These are phyloP conservation scores for Pavo muticus DNA, from an alignment of 2,113 vertebrate species.

Conservation along the genomic window DNA sequence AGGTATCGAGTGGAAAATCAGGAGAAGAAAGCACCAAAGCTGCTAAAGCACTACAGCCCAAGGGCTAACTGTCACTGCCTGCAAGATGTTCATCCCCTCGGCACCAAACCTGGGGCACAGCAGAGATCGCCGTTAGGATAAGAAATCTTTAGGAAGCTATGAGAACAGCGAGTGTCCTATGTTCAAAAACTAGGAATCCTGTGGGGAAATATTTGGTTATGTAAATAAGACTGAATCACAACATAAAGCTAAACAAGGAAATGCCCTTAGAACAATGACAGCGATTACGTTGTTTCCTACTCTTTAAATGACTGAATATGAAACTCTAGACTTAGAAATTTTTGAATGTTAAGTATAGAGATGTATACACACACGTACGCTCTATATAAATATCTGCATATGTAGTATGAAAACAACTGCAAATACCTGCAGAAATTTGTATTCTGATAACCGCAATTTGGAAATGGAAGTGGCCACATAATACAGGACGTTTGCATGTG, in stretches of 20 bases:
- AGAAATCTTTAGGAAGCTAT: neutral
- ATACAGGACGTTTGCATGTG: neutral
- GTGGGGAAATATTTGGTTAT: neutral
- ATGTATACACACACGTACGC: too few species aligned
- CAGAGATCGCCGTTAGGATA: neutral
- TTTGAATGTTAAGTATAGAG: neutral
- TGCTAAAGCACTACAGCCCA: neutral
- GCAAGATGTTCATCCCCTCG: neutral
- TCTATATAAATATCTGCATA: neutral
- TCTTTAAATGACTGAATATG: neutral
- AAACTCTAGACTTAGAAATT: neutral
- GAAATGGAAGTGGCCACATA: neutral
- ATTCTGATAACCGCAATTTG: neutral
- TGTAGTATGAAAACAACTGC: neutral
- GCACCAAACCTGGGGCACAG: neutral
- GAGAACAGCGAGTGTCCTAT: neutral
- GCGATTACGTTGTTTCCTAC: neutral
- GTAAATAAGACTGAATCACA: slow-evolving; percentile 19
- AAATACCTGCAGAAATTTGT: neutral
- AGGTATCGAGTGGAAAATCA: neutral
- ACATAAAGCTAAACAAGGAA: neutral
- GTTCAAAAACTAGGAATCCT: neutral
- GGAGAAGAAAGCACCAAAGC: neutral
- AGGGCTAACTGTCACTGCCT: neutral
- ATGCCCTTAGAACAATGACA: neutral